phyloP scores from a whole-genome alignment of 2,113 vertebrate genomes.

The Rhineura floridana region DNA sequence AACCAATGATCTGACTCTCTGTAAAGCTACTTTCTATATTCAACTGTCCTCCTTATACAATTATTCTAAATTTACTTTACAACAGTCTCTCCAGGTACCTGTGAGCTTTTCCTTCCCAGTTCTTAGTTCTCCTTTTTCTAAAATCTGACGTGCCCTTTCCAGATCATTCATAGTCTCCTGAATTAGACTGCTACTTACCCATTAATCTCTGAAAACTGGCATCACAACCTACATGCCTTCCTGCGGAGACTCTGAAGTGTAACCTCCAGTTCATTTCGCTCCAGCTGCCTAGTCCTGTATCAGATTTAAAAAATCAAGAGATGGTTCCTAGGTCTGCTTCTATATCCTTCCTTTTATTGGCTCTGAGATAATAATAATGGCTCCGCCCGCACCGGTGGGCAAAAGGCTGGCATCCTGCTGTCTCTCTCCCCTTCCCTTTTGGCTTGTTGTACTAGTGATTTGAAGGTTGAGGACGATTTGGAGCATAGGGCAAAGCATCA shows the following conservation, averaged over 20 bases:
- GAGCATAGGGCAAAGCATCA: background rate
- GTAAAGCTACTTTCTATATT: background rate
- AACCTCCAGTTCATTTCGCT: slow-evolving; percentile 12
- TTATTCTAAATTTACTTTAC: background rate
- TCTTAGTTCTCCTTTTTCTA: background rate
- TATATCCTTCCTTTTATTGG: background rate
- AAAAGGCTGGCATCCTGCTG: background rate
- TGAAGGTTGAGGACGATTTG: background rate
- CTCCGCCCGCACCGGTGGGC: background rate
- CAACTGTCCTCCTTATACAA: background rate
- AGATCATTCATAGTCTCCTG: no score
- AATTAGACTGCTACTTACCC: slow-evolving; percentile 4
- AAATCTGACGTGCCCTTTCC: background rate
- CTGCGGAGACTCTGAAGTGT: background rate
- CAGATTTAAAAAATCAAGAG: background rate
- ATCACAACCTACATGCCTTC: background rate
- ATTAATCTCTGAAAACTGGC: background rate
- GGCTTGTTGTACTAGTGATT: background rate
- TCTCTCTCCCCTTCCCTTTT: background rate
- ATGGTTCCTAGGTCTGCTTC: background rate
- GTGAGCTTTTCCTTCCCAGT: background rate
- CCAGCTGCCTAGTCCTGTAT: background rate
- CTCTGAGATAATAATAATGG: background rate
- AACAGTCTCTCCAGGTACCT: background rate
- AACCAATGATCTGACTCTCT: background rate